Percentiles rank a stretch among this genome's conserved stretches.
These are phyloP conservation scores for Gorsachius magnificus DNA, from an alignment of 2,797 vertebrate species.

Conservation along the genomic window DNA sequence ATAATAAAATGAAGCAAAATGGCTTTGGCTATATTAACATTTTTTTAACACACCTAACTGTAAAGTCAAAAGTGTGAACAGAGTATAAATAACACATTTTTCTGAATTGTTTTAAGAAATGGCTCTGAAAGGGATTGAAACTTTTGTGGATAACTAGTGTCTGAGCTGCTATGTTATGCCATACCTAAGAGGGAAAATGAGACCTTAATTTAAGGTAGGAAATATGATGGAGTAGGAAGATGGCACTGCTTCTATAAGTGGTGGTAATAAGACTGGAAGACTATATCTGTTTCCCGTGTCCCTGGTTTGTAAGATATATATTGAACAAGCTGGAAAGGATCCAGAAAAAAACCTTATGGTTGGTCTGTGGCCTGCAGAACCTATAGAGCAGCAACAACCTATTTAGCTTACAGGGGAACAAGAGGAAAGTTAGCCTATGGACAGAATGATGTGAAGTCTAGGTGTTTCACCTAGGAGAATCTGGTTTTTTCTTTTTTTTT, in stretches of 20 bases:
- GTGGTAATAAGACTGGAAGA: not conserved
- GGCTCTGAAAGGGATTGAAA: not conserved
- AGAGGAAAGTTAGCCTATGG: not conserved
- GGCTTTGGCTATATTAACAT: accelerated
- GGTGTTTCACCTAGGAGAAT: not conserved
- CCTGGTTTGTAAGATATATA: not conserved
- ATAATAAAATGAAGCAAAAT: not conserved
- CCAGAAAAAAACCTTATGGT: not conserved
- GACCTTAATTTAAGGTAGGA: not conserved
- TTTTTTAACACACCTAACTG: not conserved
- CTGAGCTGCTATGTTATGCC: not conserved
- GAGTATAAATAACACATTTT: not conserved
- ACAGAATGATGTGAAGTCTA: not conserved
- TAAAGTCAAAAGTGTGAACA: not conserved
- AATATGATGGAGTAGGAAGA: not conserved
- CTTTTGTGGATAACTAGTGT: not conserved
- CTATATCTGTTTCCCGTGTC: not conserved
- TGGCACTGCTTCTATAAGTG: not conserved
- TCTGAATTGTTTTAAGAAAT: not conserved
- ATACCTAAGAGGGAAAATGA: not conserved
- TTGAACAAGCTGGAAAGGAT: not conserved
- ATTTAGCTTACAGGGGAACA: not conserved
- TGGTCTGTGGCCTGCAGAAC: not conserved
- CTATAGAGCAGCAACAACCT: not conserved
- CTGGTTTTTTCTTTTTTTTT: not conserved